These are phyloP conservation scores for Apotomis capreana DNA, from an alignment of 2,888 invertebrate genomes.

Conservation along the genomic window DNA sequence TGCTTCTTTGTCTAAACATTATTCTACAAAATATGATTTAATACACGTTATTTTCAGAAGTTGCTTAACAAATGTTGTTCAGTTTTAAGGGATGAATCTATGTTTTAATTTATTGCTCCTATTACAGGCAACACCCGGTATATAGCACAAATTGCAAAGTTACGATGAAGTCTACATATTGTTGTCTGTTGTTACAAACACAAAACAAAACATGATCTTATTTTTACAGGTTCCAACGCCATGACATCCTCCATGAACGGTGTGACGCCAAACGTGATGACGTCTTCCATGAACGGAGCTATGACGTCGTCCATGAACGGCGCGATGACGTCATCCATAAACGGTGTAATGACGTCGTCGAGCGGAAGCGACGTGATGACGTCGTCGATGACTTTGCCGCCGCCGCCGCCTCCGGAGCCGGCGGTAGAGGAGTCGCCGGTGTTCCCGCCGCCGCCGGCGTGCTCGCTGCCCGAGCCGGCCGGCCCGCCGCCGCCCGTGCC, in stretches of 20 bases:
- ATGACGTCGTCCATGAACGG: slow-evolving; percentile 40
- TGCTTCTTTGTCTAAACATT: too few relatives aligned
- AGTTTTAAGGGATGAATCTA: too few relatives aligned
- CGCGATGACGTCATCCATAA: slow-evolving; percentile 29
- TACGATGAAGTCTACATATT: too few relatives aligned
- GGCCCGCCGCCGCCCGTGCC: slow-evolving; percentile 87
- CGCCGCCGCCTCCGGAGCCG: slow-evolving; percentile 63
- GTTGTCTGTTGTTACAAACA: background rate
- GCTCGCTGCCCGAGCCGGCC: slow-evolving; percentile 88
- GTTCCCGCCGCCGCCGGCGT: slow-evolving; percentile 79
- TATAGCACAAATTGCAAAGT: too few relatives aligned
- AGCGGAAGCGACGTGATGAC: slow-evolving; percentile 60
- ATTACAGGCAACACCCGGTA: too few relatives aligned
- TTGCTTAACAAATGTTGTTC: too few relatives aligned
- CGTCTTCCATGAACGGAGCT: slow-evolving; percentile 44
- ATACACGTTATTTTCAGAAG: too few relatives aligned
- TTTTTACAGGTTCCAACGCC: slow-evolving; percentile 48
- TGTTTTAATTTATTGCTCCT: too few relatives aligned
- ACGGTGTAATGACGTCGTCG: slow-evolving; percentile 48
- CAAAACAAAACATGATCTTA: slow-evolving; percentile 42
- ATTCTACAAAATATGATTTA: too few relatives aligned
- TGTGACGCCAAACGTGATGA: slow-evolving; percentile 42
- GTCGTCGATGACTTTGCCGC: slow-evolving; percentile 63
- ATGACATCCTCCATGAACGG: slow-evolving; percentile 57
- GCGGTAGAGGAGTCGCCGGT: slow-evolving; percentile 60